Evolutionary conservation across 2,888 invertebrate genomes (phyloP), one percentile per base, ranked within the genome.

Genomic region (Hyppa rectilinea): DNA sequence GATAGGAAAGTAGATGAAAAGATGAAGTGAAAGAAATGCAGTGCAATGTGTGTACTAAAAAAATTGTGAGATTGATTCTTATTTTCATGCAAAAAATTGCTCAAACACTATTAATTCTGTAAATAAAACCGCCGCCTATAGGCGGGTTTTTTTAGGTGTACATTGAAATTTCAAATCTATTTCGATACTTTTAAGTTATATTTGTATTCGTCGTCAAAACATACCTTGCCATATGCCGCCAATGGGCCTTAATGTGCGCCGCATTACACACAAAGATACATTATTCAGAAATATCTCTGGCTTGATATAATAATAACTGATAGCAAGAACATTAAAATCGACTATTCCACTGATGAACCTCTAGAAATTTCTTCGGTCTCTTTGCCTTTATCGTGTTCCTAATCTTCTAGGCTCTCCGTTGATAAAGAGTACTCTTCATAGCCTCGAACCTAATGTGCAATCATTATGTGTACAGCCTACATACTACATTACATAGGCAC

Each of bases 341-440:
- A 43, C 40, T n/a, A 38, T 49, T 43, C 45, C 17, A 60, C 26
- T 47, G 49, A 59, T 34, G 14, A 29, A n/a, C 49, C 12, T 45
- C 75, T 58, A 78, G 78, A 74, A 78, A 55, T 38, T 60, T 78
- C 71, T 59, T 12, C 12, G 38, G n/a, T 53, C 23, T 40, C 14
- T 14, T 29, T 26, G 23, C 29, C 40, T 20, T 62, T 73, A 75
- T 62, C 23, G 12, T 23, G 2, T 55, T 38, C 17, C 14, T 31
- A 43, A 47, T 29, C 23, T 72, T 53, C 60, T 53, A 71, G 78
- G 36, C 1, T 52, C 4, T 29, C 23, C 7, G 34, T 40, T 26
- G 17, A 73, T 79, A 75, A 79, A 34, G 74, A 34, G 12, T n/a
- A 12, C 26, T 56, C 45, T 79, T 61, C 26, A 56, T 40, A 50